Conservation (phyloP, 2,113 vertebrate species). For the Eretmochelys imbricata region DNA sequence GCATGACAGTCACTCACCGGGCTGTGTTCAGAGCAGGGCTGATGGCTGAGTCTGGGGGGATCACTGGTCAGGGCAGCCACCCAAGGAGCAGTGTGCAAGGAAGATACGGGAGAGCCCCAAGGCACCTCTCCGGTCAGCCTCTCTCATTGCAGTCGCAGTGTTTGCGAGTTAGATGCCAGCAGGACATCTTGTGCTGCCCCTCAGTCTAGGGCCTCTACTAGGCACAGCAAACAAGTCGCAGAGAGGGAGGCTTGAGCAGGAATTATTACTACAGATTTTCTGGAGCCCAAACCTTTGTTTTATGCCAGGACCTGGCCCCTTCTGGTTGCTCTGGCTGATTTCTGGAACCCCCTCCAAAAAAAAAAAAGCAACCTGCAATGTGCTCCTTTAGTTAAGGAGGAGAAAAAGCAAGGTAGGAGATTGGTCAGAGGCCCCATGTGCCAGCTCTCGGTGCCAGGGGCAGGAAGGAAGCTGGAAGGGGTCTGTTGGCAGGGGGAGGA, state of each 20-base stretch:
- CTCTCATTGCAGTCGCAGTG: background rate
- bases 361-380: background rate
- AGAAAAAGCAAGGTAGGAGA: background rate
- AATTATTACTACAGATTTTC: background rate
- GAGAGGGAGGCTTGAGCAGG: background rate
- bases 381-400: background rate
- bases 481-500: background rate
- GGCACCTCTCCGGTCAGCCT: background rate
- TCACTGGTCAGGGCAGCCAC: background rate
- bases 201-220: background rate
- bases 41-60: no score
- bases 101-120: background rate
- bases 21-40: background rate
- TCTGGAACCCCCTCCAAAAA: background rate
- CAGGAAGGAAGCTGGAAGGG: background rate
- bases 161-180: rapidly evolving
- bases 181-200: background rate
- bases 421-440: background rate
- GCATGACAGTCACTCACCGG: no score
- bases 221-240: background rate
- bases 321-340: background rate
- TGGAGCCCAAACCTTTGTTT: background rate
- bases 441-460: background rate
- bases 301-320: background rate
- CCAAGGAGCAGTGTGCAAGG: background rate